Percentiles rank a stretch among this genome's conserved stretches.
Conservation (phyloP, 2,888 invertebrate species). For the Entomobrya proxima region DNA sequence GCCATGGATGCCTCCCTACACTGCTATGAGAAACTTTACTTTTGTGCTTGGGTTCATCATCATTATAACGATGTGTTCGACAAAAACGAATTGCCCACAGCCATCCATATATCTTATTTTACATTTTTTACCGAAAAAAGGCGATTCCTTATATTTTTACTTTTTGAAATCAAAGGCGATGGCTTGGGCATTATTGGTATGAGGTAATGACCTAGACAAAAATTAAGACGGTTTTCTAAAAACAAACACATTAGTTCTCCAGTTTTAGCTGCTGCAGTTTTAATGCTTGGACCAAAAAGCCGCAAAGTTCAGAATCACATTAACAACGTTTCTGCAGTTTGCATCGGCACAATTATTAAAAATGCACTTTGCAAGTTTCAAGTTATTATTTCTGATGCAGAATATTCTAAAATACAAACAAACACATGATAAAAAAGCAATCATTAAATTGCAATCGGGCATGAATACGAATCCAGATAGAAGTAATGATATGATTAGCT, state of each 20-base stretch:
- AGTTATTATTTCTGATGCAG: too few species aligned
- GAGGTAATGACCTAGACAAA: slow-evolving; percentile 17
- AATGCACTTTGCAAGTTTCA: neutral
- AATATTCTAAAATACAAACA: slow-evolving; percentile 3
- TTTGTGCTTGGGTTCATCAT: neutral
- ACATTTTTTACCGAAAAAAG: neutral
- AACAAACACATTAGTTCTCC: neutral
- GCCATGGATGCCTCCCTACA: slow-evolving; percentile 9
- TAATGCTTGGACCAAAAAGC: neutral
- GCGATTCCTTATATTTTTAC: neutral
- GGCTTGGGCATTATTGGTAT: slow-evolving; percentile 23
- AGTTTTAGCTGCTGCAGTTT: neutral
- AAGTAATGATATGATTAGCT: neutral
- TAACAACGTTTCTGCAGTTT: neutral
- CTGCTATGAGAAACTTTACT: neutral
- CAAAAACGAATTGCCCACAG: slow-evolving; percentile 60
- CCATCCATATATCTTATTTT: slow-evolving; percentile 40
- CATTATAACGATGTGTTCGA: slow-evolving; percentile 27
- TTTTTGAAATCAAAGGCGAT: neutral
- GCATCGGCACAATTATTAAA: neutral
- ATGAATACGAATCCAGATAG: neutral
- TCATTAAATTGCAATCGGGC: neutral
- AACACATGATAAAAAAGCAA: neutral
- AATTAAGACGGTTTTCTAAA: neutral
- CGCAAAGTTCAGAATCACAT: slow-evolving; percentile 1